Evolutionary conservation across 1,140 invertebrate genomes (phyloP), one percentile per base, ranked within the genome.

Genomic region (Agrypnia vestita): DNA sequence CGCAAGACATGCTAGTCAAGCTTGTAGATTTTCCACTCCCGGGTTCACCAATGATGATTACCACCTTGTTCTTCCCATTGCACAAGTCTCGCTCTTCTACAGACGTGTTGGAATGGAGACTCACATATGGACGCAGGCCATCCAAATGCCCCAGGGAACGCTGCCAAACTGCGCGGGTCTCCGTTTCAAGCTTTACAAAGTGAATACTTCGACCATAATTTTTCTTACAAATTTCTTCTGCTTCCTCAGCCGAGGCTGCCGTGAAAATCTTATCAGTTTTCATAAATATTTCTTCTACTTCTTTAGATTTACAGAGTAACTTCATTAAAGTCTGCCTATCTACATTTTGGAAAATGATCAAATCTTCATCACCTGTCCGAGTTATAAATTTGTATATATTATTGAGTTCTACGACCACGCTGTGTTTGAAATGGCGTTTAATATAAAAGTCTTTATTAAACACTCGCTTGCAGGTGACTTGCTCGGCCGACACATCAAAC

Each of bases 21-120:
- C 43, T 47, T 4, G 64, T 69, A 12, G 64, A 49, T 19, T 69
- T 69, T n/a, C 64, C 64, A 35, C 46, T 69, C 4, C 64, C 64
- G 10, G 64, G 64, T 15, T 69, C 64, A 12, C 17, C 64, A 7
- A 15, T 44, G 7, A 69, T n/a, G 1, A 69, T 46, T 1, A 69
- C 64, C 15, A 47, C 7, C 44, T 69, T 46, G n/a, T 44, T 4
- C n/a, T 15, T 69, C n/a, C 43, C 64, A 4, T 13, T 4, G 10
- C 43, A 47, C 43, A 47, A n/a, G 0, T 49, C 43, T 19, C 46
- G n/a, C 17, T 69, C 64, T 9, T 9, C 15, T 1, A 69, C 0
- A 17, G n/a, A n/a, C 1, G 19, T 4, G 12, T 1, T 1, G 1
- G 15, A 13, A 43, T 69, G 13, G 17, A 46, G 44, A 9, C 10